Base-by-base conservation (phyloP, 2,797 vertebrate species). In the Luscinia megarhynchos region DNA sequence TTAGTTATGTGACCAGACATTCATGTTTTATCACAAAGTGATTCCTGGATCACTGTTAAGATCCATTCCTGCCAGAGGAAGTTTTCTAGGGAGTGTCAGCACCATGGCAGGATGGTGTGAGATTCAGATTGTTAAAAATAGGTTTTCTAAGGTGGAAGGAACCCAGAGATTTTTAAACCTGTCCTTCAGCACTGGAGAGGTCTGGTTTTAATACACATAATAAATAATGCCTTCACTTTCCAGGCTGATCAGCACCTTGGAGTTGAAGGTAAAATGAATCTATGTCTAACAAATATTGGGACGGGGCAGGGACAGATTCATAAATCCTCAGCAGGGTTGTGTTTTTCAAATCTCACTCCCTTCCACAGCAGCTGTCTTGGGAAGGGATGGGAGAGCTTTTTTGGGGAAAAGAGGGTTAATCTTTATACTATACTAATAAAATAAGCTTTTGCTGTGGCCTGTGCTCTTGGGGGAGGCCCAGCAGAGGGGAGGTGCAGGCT, bases 261-360 rank as follows among this genome's bases (percentile, higher is more conserved):
- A 72, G 73, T 51, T 77, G 41, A 51, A 84, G 79, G 79, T 43
- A 38, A 58, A 75, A 84, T 78, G 68, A 72, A 69, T 88, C 79
- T n/a, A 3, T 20, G 36, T 55, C 61, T 53, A 23, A 64, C 7
- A 24, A 59, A n/a, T 50, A 17, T 0, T 0, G 0, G 73, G 62
- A n/a, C 51, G 29, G 75, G 27, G 32, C 66, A 67, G 36, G 57
- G 53, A 72, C 57, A 64, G 41, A 45, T 38, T 51, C 21, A 13
- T 58, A 23, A 54, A 48, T 73, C 76, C 5, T 17, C 3, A 16
- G 69, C 72, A 21, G 84, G 59, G 26, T 38, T 67, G 2, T 23
- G 51, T 74, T 73, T 32, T 12, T 58, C 64, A 72, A 20, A 43
- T 11, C 34, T 61, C 48, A 1, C 6, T 36, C 36, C 5, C 34